Percentiles rank a stretch among this genome's conserved stretches.
Evolutionary conservation across 2,113 vertebrate genomes (phyloP).

Genomic region (Synchiropus splendidus): DNA sequence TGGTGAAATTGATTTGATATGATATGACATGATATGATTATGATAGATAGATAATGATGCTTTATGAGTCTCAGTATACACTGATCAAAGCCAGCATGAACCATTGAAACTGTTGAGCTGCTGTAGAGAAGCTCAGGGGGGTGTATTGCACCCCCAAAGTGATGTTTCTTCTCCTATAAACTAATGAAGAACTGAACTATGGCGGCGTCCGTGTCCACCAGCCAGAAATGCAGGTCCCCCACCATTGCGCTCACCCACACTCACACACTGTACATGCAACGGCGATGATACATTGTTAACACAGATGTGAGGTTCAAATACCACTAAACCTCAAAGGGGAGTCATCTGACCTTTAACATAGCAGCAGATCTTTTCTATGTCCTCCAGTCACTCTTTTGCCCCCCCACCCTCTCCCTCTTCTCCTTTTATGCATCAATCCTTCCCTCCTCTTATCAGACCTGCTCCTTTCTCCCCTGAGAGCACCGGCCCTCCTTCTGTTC

Average conservation of each 20-base stretch:
- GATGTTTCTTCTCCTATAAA: no score
- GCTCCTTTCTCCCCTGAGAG: slow-evolving; percentile 38
- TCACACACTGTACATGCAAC: slow-evolving; percentile 3
- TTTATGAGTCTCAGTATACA: no score
- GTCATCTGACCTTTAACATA: slow-evolving; percentile 60
- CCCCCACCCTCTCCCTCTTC: slow-evolving; percentile 5
- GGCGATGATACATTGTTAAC: slow-evolving; percentile 34
- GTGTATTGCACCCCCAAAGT: no score
- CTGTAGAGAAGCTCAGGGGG: no score
- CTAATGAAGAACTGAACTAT: no score
- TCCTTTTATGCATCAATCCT: slow-evolving; percentile 19
- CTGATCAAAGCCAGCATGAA: no score
- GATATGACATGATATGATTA: no score
- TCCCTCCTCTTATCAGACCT: slow-evolving; percentile 37
- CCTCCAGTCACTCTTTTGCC: slow-evolving; percentile 35
- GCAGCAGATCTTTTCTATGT: slow-evolving; percentile 37
- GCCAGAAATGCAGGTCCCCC: slow-evolving; percentile 5
- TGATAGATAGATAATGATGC: no score
- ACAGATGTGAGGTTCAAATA: slow-evolving; percentile 60
- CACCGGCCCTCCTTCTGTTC: slow-evolving; percentile 23
- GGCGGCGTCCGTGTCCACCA: no score
- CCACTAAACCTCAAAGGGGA: slow-evolving; percentile 62
- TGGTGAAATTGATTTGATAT: no score
- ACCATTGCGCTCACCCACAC: slow-evolving; percentile 6
- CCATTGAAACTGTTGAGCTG: no score